phyloP scores from a whole-genome alignment of 2,113 vertebrate genomes.

The human (Homo sapiens) region GRCh38 chr5:14477001-14477500 shows the following conservation, averaged over 20 bases:
- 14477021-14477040: background rate
- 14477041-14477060: background rate
- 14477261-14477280: background rate
- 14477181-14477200: no score
- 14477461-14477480: background rate
- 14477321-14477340: background rate
- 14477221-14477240: background rate
- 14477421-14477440: background rate
- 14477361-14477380: background rate
- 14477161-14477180: background rate
- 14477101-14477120: background rate
- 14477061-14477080: background rate
- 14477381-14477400: background rate
- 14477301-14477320: background rate
- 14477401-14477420: background rate
- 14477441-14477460: background rate
- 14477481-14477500: background rate
- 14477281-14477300: rapidly evolving
- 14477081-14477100: background rate
- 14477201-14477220: background rate
- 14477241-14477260: background rate
- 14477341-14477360: background rate
- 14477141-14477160: background rate
- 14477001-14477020: background rate
- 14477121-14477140: rapidly evolving